Evolutionary conservation across 1,140 invertebrate genomes (phyloP).

Genomic region (Leptinotarsa lineolata): DNA sequence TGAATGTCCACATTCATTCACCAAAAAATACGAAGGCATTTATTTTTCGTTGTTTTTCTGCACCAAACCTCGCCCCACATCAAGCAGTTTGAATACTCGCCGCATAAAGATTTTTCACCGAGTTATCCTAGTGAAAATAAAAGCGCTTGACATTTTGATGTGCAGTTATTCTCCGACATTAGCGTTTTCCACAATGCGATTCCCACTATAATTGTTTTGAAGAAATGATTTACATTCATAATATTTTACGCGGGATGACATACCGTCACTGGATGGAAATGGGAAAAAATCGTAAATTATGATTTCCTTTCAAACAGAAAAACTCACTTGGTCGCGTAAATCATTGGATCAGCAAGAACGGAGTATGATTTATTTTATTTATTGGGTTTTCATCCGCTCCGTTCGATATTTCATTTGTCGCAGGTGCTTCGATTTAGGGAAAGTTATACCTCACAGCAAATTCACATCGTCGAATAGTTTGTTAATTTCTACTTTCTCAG

Average conservation of each 20-base stretch:
- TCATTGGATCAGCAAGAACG: conserved; percentile 1
- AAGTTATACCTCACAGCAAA: no score
- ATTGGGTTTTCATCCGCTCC: neutral
- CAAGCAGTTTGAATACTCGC: neutral
- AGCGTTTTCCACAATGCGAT: conserved; percentile 25
- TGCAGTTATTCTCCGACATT: conserved; percentile 26
- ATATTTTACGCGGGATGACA: conserved; percentile 24
- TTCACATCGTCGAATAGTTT: no score
- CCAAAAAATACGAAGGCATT: neutral
- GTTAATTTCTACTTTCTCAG: no score
- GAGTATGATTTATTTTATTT: neutral
- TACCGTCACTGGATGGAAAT: conserved; percentile 5
- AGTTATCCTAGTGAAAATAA: conserved; percentile 24
- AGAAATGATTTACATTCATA: conserved; percentile 35
- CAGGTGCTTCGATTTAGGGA: neutral
- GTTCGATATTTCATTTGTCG: neutral
- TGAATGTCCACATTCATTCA: no score
- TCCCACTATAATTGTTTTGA: conserved; percentile 35
- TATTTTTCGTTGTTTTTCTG: neutral
- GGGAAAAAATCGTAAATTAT: conserved; percentile 17
- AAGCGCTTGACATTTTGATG: conserved; percentile 28
- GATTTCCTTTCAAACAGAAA: conserved; percentile 19
- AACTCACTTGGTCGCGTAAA: conserved; percentile 7
- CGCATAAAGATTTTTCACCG: conserved; percentile 15
- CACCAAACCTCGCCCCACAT: neutral